A percentile compares a stretch with the other conserved stretches of the same genome.
Conservation (phyloP, 1,140 invertebrate genomes). For the Psix sp. region DNA sequence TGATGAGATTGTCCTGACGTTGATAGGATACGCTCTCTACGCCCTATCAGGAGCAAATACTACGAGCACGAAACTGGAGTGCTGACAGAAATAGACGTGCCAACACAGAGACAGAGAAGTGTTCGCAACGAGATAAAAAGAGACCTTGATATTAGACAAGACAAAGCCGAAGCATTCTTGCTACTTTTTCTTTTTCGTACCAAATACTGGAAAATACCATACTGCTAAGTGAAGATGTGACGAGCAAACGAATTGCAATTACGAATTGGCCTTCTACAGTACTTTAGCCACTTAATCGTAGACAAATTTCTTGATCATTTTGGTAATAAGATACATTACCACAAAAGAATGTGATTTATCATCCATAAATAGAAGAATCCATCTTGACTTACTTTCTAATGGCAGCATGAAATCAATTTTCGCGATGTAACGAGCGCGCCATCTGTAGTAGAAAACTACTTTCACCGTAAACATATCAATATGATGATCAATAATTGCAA, state of each 20-base stretch:
- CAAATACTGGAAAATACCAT: slow-evolving; percentile 21
- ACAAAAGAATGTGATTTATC: too few relatives aligned
- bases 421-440: too few relatives aligned
- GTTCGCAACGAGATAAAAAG: slow-evolving; percentile 39
- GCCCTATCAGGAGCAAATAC: slow-evolving; percentile 56
- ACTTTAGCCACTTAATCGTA: slow-evolving; percentile 10
- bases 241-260: slow-evolving; percentile 22
- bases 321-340: too few relatives aligned
- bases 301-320: too few relatives aligned
- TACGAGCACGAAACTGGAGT: slow-evolving; percentile 42
- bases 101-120: slow-evolving; percentile 26
- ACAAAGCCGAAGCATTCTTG: slow-evolving; percentile 39
- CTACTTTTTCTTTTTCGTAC: slow-evolving; percentile 35
- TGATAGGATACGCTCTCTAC: slow-evolving; percentile 69
- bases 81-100: slow-evolving; percentile 51
- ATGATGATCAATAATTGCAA: too few relatives aligned
- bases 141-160: slow-evolving; percentile 30
- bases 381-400: too few relatives aligned
- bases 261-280: slow-evolving; percentile 1
- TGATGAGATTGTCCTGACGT: slow-evolving; percentile 73
- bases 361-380: too few relatives aligned
- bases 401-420: too few relatives aligned
- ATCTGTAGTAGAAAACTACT: too few relatives aligned
- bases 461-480: too few relatives aligned
- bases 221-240: slow-evolving; percentile 39